These are phyloP conservation scores for Platanista minor DNA, from an alignment of 2,113 vertebrate genomes.

Conservation along the genomic window DNA sequence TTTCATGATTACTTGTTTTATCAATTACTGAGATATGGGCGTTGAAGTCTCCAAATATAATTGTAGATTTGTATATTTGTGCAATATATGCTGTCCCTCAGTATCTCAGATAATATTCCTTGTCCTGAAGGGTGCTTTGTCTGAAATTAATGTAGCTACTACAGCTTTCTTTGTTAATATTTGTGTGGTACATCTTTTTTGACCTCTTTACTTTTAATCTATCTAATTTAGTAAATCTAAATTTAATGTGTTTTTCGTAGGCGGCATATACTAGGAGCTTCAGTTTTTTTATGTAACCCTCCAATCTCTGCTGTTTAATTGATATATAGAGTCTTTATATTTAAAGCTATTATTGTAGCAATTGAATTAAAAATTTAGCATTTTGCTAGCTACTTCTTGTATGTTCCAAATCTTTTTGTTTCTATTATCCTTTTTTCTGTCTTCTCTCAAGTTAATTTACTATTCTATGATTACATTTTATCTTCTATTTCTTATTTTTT, in stretches of 20 bases:
- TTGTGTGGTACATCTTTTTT: not conserved
- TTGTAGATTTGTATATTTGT: not conserved
- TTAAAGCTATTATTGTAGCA: not conserved
- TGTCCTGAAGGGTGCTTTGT: not conserved
- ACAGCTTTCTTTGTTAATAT: not conserved
- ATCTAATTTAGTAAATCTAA: not conserved
- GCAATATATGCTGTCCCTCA: not conserved
- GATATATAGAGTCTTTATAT: not conserved
- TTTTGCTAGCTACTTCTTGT: not conserved
- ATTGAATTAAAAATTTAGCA: not conserved
- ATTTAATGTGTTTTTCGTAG: not conserved
- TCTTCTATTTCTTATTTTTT: not conserved
- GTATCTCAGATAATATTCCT: not conserved
- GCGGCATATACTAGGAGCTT: not conserved
- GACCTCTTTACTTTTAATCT: not conserved
- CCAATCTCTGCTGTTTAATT: not conserved
- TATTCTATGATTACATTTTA: not conserved
- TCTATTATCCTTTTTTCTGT: not conserved
- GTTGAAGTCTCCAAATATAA: not conserved
- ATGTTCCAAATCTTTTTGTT: not conserved
- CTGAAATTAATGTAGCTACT: not conserved
- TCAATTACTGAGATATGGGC: not conserved
- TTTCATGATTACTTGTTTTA: not conserved
- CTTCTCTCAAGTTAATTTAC: not conserved
- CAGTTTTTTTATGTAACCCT: not conserved